Evolutionary conservation across 2,113 vertebrate species (phyloP).

Genomic region (Corapipo altera): DNA sequence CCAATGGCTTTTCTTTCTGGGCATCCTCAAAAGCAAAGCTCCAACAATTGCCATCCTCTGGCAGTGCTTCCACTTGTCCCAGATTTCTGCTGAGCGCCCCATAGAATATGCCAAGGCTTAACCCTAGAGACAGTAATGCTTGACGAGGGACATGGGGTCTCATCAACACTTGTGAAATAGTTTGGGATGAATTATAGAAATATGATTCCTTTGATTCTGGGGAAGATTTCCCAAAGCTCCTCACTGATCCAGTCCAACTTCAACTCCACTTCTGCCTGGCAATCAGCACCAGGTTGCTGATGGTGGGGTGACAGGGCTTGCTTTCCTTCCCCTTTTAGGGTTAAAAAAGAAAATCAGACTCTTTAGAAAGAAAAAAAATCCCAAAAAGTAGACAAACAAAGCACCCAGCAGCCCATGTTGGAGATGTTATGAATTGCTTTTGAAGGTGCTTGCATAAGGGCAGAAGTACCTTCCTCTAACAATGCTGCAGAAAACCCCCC

Average conservation of each 20-base stretch:
- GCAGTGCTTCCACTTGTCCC: neutral
- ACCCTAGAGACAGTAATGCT: neutral
- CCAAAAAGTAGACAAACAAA: neutral
- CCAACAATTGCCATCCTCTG: neutral
- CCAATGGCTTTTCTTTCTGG: neutral
- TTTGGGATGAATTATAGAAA: neutral
- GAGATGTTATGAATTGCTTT: neutral
- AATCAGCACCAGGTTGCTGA: neutral
- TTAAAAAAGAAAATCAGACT: neutral
- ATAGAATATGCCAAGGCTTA: neutral
- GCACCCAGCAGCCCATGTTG: neutral
- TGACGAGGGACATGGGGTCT: neutral
- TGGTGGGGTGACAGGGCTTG: neutral
- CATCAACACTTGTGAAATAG: neutral
- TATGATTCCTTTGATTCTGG: neutral
- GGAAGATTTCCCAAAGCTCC: neutral
- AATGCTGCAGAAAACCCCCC: neutral
- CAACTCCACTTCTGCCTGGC: neutral
- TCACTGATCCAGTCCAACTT: neutral
- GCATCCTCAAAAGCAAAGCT: neutral
- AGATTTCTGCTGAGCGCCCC: accelerated
- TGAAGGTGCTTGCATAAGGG: neutral
- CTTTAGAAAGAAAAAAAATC: neutral
- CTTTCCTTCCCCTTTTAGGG: neutral
- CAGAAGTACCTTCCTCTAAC: neutral